phyloP scores from a whole-genome alignment of 35 echinoderm and acorn worm genomes.

The Lytechinus variegatus region DNA sequence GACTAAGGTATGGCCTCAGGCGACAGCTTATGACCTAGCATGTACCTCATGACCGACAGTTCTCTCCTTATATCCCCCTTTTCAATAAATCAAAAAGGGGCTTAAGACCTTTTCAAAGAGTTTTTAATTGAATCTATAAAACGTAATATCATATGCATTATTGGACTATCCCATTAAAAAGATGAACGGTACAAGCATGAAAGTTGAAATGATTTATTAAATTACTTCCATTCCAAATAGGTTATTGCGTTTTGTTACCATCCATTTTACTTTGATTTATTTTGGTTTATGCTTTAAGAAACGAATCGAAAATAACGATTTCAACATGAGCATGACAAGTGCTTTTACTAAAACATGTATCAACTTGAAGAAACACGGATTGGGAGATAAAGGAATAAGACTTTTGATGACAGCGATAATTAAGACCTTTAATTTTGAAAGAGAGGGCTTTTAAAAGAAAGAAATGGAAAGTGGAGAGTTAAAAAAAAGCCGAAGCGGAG shows the following conservation, averaged over 20 bases:
- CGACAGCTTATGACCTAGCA: not conserved
- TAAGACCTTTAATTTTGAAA: not conserved
- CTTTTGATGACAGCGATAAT: not conserved
- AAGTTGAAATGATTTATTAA: not conserved
- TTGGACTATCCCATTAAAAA: not conserved
- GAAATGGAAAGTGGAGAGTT: not conserved
- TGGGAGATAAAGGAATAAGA: not conserved
- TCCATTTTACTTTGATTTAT: not conserved
- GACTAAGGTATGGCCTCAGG: conserved; percentile 13
- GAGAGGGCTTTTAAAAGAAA: not conserved
- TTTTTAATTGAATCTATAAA: not conserved
- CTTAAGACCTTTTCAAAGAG: not conserved
- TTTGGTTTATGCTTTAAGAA: not conserved
- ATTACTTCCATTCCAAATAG: not conserved
- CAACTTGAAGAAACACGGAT: not conserved
- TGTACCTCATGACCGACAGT: not conserved
- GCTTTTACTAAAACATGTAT: not conserved
- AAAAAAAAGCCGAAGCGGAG: not conserved
- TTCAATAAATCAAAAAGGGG: not conserved
- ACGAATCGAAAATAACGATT: not conserved
- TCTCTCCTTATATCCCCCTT: not conserved
- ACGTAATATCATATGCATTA: not conserved
- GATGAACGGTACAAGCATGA: not conserved
- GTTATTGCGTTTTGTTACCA: not conserved
- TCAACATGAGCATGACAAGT: not conserved